Percentiles rank a stretch among this genome's conserved stretches.
These are phyloP conservation scores for Ictidomys tridecemlineatus DNA, from an alignment of 2,113 vertebrate species.

Conservation along the genomic window DNA sequence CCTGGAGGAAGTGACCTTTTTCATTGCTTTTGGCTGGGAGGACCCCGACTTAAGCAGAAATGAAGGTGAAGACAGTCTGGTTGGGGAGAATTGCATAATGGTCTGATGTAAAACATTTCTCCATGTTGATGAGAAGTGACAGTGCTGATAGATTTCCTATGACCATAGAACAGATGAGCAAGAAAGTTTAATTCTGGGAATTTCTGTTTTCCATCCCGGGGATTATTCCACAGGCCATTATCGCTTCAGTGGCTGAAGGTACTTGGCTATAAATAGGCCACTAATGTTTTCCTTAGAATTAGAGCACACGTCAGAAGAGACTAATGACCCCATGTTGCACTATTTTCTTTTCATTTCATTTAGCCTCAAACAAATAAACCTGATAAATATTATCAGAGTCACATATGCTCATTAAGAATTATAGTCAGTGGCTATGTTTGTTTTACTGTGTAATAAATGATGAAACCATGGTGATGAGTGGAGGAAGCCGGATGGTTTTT, in stretches of 20 bases:
- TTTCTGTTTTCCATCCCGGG: conserved; percentile 70
- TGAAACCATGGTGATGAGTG: conserved; percentile 76
- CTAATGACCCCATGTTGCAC: conserved; percentile 64
- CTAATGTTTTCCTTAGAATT: conserved; percentile 78
- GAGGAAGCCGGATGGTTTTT: conserved; percentile 42
- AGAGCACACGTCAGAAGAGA: conserved; percentile 76
- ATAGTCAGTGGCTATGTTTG: conserved; percentile 82
- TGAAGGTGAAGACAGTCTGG: background rate
- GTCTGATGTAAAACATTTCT: conserved; percentile 46
- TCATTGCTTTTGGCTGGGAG: background rate
- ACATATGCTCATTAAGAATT: conserved; percentile 80
- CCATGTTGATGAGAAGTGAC: conserved; percentile 60
- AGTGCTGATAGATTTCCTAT: conserved; percentile 59
- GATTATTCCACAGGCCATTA: conserved; percentile 58
- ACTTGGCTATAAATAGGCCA: conserved; percentile 76
- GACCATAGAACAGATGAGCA: conserved; percentile 64
- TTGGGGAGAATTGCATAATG: background rate
- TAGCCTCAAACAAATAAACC: conserved; percentile 80
- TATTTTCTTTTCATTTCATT: conserved; percentile 82
- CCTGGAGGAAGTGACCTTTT: conserved; percentile 20
- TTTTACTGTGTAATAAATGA: conserved; percentile 81
- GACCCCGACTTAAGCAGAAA: background rate
- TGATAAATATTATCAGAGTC: conserved; percentile 82
- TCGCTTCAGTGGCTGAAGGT: conserved; percentile 68
- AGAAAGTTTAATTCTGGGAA: conserved; percentile 70